phyloP scores from a whole-genome alignment of 2,888 invertebrate genomes.

The Epinotia nisella region DNA sequence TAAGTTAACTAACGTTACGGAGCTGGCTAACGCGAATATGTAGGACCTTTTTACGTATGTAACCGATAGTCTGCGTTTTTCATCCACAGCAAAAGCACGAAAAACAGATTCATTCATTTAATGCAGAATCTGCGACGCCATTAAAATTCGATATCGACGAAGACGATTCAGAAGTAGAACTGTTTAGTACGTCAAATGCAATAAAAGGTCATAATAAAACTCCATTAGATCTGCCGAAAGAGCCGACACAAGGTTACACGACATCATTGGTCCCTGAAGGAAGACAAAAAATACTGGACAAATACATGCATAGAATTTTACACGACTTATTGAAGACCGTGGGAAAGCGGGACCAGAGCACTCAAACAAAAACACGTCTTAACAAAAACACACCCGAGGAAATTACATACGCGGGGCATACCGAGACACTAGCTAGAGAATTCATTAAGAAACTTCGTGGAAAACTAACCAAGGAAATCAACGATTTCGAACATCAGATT shows the following conservation, averaged over 20 bases:
- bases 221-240: background rate
- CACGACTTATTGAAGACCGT: background rate
- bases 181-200: slow-evolving; percentile 9
- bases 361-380: background rate
- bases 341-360: background rate
- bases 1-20: too few relatives aligned
- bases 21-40: too few relatives aligned
- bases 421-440: background rate
- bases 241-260: slow-evolving; percentile 14
- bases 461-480: slow-evolving; percentile 3
- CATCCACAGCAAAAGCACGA: slow-evolving; percentile 67
- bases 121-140: slow-evolving; percentile 52
- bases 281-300: slow-evolving; percentile 51
- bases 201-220: background rate
- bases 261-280: slow-evolving; percentile 61
- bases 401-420: background rate
- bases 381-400: background rate
- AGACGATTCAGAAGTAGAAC: slow-evolving; percentile 28
- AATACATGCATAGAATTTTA: background rate
- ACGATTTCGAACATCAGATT: background rate
- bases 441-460: background rate
- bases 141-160: background rate
- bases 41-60: too few relatives aligned
- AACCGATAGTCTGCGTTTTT: background rate
- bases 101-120: slow-evolving; percentile 65